Evolutionary conservation across 2,888 invertebrate genomes (phyloP).

Genomic region (Lomographa bimaculata): DNA sequence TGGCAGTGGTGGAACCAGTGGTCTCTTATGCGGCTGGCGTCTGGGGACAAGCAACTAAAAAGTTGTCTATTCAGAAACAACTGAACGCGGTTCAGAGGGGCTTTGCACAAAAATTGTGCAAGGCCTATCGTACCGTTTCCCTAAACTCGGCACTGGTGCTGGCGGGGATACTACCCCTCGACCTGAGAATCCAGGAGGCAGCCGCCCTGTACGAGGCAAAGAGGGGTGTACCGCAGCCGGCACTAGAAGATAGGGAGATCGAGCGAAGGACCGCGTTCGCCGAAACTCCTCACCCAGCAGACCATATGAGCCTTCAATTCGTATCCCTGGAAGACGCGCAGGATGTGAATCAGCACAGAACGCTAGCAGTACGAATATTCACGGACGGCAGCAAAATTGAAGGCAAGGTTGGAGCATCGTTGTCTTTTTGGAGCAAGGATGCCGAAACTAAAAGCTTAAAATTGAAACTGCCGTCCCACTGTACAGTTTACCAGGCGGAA

Average conservation of each 20-base stretch:
- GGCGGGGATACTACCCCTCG: slow-evolving; percentile 24
- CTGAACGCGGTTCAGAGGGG: background rate
- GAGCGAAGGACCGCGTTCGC: background rate
- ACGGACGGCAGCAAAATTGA: slow-evolving; percentile 19
- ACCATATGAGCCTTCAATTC: background rate
- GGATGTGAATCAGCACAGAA: background rate
- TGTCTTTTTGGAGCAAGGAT: slow-evolving; percentile 18
- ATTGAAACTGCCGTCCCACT: background rate
- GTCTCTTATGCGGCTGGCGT: slow-evolving; percentile 1
- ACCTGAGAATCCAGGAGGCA: slow-evolving; percentile 25
- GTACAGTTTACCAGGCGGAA: no score
- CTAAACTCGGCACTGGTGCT: background rate
- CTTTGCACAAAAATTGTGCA: slow-evolving; percentile 1
- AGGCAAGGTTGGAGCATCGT: slow-evolving; percentile 4
- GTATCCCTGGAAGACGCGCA: background rate
- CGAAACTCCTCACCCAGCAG: background rate
- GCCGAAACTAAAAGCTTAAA: slow-evolving; percentile 15
- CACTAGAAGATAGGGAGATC: background rate
- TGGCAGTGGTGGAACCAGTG: background rate
- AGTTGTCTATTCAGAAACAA: background rate
- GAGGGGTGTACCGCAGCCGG: background rate
- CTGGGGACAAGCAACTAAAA: background rate
- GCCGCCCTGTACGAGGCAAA: slow-evolving; percentile 7
- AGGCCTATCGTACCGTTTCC: slow-evolving; percentile 1
- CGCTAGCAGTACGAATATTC: background rate